Conservation (phyloP, 1,140 invertebrate genomes). For the Procambarus virginalis region DNA sequence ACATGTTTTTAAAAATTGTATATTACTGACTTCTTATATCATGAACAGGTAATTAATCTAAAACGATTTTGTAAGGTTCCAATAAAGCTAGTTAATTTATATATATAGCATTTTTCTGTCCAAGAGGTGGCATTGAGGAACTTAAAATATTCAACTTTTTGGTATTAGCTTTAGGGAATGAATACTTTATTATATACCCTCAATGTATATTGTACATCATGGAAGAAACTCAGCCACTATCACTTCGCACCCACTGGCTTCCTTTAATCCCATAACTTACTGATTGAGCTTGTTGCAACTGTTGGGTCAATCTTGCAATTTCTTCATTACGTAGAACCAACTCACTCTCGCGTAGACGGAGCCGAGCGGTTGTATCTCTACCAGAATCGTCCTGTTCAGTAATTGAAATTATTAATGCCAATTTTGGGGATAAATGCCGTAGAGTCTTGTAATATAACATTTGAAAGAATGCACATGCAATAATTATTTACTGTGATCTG, state of each 20-base stretch:
- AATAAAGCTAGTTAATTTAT: neutral
- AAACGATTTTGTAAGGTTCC: neutral
- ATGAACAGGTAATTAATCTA: neutral
- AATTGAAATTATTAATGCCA: neutral
- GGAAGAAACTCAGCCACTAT: neutral
- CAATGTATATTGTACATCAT: neutral
- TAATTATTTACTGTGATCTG: no score
- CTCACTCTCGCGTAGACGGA: conserved; percentile 38
- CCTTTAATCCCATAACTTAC: conserved; percentile 4
- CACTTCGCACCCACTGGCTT: neutral
- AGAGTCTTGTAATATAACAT: no score
- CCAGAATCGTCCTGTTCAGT: conserved; percentile 16
- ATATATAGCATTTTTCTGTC: no score
- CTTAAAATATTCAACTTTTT: no score
- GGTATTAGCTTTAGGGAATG: no score
- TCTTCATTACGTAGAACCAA: conserved; percentile 44
- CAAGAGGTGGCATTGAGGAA: no score
- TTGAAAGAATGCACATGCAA: no score
- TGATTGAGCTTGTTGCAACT: conserved; percentile 43
- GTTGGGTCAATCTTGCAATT: conserved; percentile 38
- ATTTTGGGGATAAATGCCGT: no score
- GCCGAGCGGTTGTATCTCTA: conserved; percentile 1
- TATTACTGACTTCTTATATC: neutral
- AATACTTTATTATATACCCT: no score
- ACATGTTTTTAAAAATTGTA: neutral